Base-by-base conservation (phyloP, 2,113 vertebrate genomes). In the Kryptolebias marmoratus region DNA sequence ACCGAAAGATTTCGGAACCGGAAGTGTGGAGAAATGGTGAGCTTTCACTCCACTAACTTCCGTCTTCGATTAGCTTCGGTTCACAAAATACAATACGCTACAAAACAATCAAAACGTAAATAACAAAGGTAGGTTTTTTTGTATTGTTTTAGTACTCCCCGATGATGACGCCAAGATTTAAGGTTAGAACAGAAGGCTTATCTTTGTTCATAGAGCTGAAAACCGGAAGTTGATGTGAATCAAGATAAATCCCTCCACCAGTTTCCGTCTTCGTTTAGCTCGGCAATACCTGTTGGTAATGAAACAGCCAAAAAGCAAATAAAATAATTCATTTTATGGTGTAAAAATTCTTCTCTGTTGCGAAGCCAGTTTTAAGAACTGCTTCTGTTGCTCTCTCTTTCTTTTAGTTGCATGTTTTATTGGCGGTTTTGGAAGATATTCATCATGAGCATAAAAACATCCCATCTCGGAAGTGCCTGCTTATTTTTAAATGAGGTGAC, bases 51-150 rank as follows among this genome's bases (percentile, higher is more conserved):
- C 30, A 0, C 0, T 0, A 5, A 82, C 80, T 84, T 85, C 84
- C 84, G 58, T 0, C 9, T 87, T 80, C 22, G 77, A 66, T 81
- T 65, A 54, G 36, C 0, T 1, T 0, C n/a, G 44, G 10, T 45
- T 13, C 8, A 3, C 30, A 22, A 22, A 22, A 22, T 22, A 22
- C 30, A 16, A 32, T 14, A 32, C 18, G 16, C 12, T 48, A 15
- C 47, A 48, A 15, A 48, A 48, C 2, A 14, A 15, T 31, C 10
- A n/a, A 36, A 13, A 55, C 60, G 9, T 11, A 44, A 5, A 10
- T 48, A 48, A 22, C 8, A 59, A 36, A 4, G 10, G 3, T 4
- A 0, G 1, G 10, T 58, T 53, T n/a, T 18, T 4, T 0, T 6
- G 5, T 18, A 8, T 16, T 13, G 0, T 16, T 4, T 15, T 1